A percentile compares a stretch with the other conserved stretches of the same genome.
Conservation (phyloP, 2,113 vertebrate species). For the Circaetus cinerascens region DNA sequence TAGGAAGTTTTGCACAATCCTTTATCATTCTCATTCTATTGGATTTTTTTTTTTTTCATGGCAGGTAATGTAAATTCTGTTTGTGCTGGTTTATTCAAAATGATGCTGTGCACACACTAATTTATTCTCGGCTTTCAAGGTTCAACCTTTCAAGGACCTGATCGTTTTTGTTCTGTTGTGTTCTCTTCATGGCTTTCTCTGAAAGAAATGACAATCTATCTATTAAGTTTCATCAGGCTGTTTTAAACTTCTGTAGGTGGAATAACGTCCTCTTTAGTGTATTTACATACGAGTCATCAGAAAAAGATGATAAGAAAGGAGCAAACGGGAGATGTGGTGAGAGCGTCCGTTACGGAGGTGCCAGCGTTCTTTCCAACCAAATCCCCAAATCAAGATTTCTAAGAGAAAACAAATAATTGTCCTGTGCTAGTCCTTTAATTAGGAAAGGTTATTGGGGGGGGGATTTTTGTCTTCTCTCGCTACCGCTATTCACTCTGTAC, state of each 20-base stretch:
- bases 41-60: not conserved
- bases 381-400: not conserved
- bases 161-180: rapidly evolving
- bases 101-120: not conserved
- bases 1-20: not conserved
- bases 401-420: not conserved
- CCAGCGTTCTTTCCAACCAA: not conserved
- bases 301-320: not conserved
- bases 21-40: not conserved
- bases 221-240: not conserved
- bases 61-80: not conserved
- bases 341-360: rapidly evolving
- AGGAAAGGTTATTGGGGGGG: not conserved
- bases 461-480: not conserved
- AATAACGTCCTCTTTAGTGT: not conserved
- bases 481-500: rapidly evolving
- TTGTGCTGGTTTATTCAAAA: not conserved
- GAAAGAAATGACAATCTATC: not conserved
- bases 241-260: not conserved
- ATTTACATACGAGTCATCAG: not conserved
- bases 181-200: not conserved
- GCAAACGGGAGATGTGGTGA: rapidly evolving
- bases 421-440: not conserved
- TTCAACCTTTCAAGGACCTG: not conserved
- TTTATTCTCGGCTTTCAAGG: rapidly evolving